phyloP scores from a whole-genome alignment of 53 echinoderm and acorn worm species.

The Zoroaster sp. region DNA sequence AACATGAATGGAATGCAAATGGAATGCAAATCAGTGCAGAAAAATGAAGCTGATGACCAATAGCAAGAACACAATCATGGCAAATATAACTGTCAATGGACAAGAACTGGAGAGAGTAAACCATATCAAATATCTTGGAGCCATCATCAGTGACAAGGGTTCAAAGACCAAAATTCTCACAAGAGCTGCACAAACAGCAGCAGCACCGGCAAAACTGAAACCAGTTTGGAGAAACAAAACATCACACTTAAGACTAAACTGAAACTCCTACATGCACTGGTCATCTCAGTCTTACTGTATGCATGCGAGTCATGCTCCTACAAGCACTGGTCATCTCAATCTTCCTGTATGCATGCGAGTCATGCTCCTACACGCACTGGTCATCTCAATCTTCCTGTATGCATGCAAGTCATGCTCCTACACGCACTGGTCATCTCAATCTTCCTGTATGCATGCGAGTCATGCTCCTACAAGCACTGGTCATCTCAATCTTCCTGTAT shows the following conservation, averaged over 20 bases:
- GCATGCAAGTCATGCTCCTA: too few species aligned
- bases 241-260: not conserved
- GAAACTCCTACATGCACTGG: not conserved
- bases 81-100: not conserved
- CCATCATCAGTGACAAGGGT: constrained; percentile 3
- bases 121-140: not conserved
- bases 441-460: too few species aligned
- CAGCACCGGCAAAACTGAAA: constrained; percentile 22
- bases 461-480: too few species aligned
- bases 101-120: not conserved
- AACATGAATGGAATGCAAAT: too few species aligned
- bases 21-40: not conserved
- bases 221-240: constrained; percentile 22
- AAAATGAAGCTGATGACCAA: constrained; percentile 51
- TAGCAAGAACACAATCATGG: not conserved
- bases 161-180: constrained; percentile 32
- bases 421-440: too few species aligned
- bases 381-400: too few species aligned
- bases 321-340: too few species aligned
- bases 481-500: too few species aligned
- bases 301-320: too few species aligned
- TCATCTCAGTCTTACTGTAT: constrained; percentile 5
- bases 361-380: too few species aligned
- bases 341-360: too few species aligned
- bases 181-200: constrained; percentile 34